phyloP scores from a whole-genome alignment of 2,797 vertebrate species.

The Mormyrus proboscirostris region DNA sequence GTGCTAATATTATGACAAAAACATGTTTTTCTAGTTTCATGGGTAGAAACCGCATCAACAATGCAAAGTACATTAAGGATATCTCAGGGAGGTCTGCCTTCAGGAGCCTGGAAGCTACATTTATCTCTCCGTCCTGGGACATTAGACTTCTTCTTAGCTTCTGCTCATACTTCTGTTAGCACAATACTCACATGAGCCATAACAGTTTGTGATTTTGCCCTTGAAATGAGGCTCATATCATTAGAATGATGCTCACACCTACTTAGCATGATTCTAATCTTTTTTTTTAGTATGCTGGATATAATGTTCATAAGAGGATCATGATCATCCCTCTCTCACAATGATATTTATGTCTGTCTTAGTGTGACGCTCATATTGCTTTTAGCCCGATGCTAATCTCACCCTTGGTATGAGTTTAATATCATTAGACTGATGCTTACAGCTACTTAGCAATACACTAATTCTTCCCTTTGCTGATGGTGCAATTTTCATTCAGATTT shows the following conservation, averaged over 20 bases:
- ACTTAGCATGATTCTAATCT: background rate
- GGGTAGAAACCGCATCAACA: background rate
- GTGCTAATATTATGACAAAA: background rate
- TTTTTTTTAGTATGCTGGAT: background rate
- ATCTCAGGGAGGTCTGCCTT: background rate
- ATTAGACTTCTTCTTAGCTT: background rate
- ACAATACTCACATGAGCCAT: background rate
- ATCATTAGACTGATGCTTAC: background rate
- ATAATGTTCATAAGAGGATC: slow-evolving; percentile 2
- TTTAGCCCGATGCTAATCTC: background rate
- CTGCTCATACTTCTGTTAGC: background rate
- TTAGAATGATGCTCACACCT: slow-evolving; percentile 1
- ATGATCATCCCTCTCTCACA: background rate
- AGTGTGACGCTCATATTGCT: background rate
- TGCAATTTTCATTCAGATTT: background rate
- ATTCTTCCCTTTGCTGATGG: background rate
- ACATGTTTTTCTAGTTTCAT: background rate
- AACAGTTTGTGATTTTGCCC: background rate
- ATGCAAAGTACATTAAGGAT: background rate
- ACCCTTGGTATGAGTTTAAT: background rate
- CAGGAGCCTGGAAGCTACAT: background rate
- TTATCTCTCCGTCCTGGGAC: background rate
- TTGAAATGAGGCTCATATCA: background rate
- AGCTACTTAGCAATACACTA: background rate
- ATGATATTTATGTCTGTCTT: background rate